These are phyloP conservation scores for Paragorgia papillata DNA, from an alignment of 92 coral and sea anemone species.

Conservation along the genomic window DNA sequence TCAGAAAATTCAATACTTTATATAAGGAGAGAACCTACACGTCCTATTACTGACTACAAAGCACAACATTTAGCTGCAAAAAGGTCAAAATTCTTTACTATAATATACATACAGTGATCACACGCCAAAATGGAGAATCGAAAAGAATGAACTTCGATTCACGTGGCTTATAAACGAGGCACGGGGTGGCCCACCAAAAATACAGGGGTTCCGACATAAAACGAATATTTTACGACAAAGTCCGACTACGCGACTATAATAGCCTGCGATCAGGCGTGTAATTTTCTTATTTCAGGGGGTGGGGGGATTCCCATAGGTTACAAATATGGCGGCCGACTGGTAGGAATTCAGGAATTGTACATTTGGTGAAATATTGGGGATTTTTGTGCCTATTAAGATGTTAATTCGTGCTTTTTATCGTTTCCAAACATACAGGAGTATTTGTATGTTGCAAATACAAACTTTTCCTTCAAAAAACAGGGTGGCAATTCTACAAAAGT, in stretches of 20 bases:
- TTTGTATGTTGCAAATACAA: not conserved
- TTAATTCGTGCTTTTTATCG: not conserved
- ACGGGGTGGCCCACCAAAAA: conserved; percentile 12
- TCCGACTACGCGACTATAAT: too few relatives aligned
- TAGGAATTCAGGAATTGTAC: too few relatives aligned
- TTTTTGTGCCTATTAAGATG: not conserved
- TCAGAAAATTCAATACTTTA: too few relatives aligned
- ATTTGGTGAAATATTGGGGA: too few relatives aligned
- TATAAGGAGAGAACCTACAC: too few relatives aligned
- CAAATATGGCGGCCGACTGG: not conserved
- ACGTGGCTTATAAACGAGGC: conserved; percentile 29
- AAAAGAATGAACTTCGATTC: conserved; percentile 3
- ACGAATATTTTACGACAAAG: not conserved
- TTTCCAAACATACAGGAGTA: not conserved
- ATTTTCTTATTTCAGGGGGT: too few relatives aligned
- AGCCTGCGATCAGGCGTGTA: too few relatives aligned
- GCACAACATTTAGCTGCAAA: not conserved
- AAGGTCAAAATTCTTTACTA: conserved; percentile 1
- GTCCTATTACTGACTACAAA: too few relatives aligned
- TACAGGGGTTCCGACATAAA: not conserved
- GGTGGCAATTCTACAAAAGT: not conserved
- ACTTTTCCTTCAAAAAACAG: not conserved
- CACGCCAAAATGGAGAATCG: conserved; percentile 97
- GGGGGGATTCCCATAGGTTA: not conserved
- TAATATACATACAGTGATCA: conserved; percentile 58